Conservation (phyloP, 2,888 invertebrate genomes). For the Eristalis tenax region DNA sequence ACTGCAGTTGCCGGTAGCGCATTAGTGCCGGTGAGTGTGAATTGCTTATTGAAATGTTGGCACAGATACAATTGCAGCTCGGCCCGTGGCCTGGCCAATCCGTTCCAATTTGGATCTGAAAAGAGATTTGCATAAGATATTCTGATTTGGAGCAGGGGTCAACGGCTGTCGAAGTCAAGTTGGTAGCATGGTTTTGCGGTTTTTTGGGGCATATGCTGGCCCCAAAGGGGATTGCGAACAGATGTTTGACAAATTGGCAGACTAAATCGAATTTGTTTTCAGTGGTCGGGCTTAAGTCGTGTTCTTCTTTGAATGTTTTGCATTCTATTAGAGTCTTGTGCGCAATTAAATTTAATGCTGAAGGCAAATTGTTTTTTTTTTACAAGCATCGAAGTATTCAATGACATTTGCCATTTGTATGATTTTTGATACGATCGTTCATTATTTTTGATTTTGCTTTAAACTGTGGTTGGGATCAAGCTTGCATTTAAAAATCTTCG, state of each 20-base stretch:
- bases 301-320: no score
- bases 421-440: no score
- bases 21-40: not conserved
- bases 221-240: not conserved
- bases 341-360: no score
- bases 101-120: not conserved
- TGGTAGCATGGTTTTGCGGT: slow-evolving; percentile 7
- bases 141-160: slow-evolving; percentile 7
- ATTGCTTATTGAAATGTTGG: not conserved
- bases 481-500: no score
- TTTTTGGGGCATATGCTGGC: not conserved
- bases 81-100: not conserved
- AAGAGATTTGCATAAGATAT: not conserved
- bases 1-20: not conserved
- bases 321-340: no score
- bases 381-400: no score
- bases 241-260: not conserved
- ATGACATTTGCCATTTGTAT: no score
- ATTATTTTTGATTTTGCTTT: no score
- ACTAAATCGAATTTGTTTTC: not conserved
- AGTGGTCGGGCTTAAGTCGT: no score
- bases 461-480: no score
- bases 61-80: not conserved
- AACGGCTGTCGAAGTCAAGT: slow-evolving; percentile 16
- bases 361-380: no score